Percentiles rank a stretch among this genome's conserved stretches.
phyloP scores from a whole-genome alignment of 2,888 invertebrate species.

The Synergus laeviventris region DNA sequence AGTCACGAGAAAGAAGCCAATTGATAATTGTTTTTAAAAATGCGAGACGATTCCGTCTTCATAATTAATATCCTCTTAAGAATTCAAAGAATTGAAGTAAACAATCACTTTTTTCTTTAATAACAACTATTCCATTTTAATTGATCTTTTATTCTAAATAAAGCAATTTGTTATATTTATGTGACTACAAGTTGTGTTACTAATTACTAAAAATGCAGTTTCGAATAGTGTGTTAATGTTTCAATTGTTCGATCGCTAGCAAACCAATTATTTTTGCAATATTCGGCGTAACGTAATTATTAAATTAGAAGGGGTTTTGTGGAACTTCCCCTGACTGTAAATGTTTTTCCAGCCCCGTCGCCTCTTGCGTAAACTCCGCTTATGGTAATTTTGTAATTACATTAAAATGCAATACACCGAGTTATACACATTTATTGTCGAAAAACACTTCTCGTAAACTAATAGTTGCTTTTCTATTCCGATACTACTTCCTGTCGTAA shows the following conservation, averaged over 20 bases:
- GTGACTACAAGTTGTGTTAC: neutral
- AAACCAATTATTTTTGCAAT: neutral
- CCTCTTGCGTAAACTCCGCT: conserved; percentile 10
- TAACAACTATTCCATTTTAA: neutral
- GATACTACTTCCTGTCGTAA: conserved; percentile 15
- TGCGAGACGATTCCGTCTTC: neutral
- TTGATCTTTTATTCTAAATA: neutral
- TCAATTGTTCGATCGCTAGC: no score
- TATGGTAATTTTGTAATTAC: conserved; percentile 8
- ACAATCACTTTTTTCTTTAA: neutral
- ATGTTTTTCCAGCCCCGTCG: neutral
- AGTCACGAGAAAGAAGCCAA: neutral
- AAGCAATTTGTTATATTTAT: neutral
- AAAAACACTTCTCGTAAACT: neutral
- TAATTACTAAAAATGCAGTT: neutral
- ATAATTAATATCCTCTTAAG: conserved; percentile 13
- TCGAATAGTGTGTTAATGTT: neutral
- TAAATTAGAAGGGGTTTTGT: neutral
- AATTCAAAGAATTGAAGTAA: neutral
- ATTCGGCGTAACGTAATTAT: neutral
- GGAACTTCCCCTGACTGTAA: neutral
- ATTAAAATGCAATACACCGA: conserved; percentile 15
- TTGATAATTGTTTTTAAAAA: neutral
- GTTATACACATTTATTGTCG: neutral
- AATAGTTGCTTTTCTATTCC: neutral